Evolutionary conservation across 2,797 vertebrate genomes (phyloP), one percentile per base, ranked within the genome.

Genomic region (Paedocypris micromegethes): DNA sequence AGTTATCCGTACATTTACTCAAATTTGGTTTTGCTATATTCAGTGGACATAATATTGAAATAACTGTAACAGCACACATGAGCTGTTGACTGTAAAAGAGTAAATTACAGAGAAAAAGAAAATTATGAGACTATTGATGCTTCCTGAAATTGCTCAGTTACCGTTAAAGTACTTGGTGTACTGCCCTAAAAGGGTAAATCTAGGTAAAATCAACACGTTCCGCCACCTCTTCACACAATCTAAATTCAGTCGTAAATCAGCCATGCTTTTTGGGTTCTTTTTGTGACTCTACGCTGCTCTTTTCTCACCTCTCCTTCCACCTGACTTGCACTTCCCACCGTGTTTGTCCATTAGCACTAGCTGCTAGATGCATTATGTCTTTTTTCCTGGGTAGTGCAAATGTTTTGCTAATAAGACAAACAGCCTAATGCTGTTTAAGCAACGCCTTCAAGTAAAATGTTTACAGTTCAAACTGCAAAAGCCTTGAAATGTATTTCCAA

Each of bases 301-400:
- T 41, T 44, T 45, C 9, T 66, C 57, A 51, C 42, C 4, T 39
- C 45, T 69, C 47, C 59, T 78, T 76, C 68, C 65, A 68, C 63
- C 60, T 71, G 67, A 68, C n/a, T 65, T 56, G 51, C 52, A 61
- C n/a, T 44, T 57, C 52, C 48, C 61, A 37, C 51, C 4, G 2
- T 68, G 58, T 76, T 72, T 68, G 71, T 65, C 61, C 71, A 73
- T 73, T 68, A 70, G 58, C 57, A 48, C 7, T 9, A 40, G 41
- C 42, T 56, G 46, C 39, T 5, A 54, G 53, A 43, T 50, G 58
- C 57, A 45, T 43, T 37, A 8, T 57, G 37, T 50, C 42, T 68
- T 62, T 65, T 40, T 45, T 69, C 68, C 54, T 48, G 43, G 54
- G 37, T 8, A 51, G 59, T 3, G 61, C 52, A 78, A 68, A 73